Evolutionary conservation across 2,888 invertebrate species (phyloP).

Genomic region (Mythimna loreyi): DNA sequence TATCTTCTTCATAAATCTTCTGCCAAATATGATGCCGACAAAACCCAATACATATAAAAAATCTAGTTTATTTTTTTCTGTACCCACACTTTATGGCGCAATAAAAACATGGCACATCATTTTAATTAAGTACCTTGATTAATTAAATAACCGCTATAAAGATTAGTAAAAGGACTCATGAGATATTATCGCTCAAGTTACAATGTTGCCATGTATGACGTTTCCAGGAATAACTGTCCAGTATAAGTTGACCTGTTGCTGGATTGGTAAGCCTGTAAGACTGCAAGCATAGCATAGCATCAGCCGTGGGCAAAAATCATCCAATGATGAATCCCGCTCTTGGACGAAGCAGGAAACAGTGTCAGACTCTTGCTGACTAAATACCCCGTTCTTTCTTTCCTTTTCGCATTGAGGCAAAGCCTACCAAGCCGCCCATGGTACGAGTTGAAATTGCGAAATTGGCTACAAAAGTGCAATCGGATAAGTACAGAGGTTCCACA

Average conservation of each 20-base stretch:
- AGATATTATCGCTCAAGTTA: not conserved
- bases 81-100: conserved; percentile 9
- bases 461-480: too few relatives aligned
- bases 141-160: conserved; percentile 23
- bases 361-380: too few relatives aligned
- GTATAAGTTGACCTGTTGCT: not conserved
- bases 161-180: conserved; percentile 17
- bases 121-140: conserved; percentile 3
- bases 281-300: too few relatives aligned
- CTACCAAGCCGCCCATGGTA: too few relatives aligned
- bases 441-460: too few relatives aligned
- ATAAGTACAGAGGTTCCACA: too few relatives aligned
- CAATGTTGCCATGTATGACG: conserved; percentile 1
- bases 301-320: too few relatives aligned
- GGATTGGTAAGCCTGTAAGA: not conserved
- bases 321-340: too few relatives aligned
- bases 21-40: not conserved
- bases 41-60: conserved; percentile 7
- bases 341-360: too few relatives aligned
- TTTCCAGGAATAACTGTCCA: not conserved
- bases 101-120: conserved; percentile 16
- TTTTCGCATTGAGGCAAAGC: too few relatives aligned
- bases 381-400: too few relatives aligned
- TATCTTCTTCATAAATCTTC: not conserved
- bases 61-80: not conserved